Conservation (phyloP, 1,140 invertebrate genomes). For the Caenorhabditis tropicalis region DNA sequence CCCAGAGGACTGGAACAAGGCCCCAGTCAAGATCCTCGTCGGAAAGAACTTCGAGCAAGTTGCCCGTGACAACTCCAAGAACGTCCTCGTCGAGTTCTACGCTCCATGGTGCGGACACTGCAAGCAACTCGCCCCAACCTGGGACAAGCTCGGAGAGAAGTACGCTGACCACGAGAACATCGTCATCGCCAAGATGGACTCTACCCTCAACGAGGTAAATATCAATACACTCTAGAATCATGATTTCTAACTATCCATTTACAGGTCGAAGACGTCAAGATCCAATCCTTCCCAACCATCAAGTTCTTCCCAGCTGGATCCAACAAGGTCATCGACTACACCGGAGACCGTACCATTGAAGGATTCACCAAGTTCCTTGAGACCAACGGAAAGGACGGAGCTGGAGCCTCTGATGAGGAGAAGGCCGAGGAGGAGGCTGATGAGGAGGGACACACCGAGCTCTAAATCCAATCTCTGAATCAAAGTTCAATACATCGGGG, state of each 20-base stretch:
- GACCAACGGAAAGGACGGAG: conserved; percentile 78
- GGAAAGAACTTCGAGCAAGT: conserved; percentile 90
- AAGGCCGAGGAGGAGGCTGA: conserved; percentile 70
- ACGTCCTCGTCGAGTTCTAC: conserved; percentile 96
- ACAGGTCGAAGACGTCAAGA: conserved; percentile 80
- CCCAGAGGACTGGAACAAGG: conserved; percentile 95
- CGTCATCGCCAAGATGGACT: conserved; percentile 97
- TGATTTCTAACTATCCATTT: not conserved
- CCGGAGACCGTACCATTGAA: conserved; percentile 91
- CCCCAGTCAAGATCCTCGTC: conserved; percentile 91
- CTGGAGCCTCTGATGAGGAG: conserved; percentile 71
- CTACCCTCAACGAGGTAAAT: conserved; percentile 93
- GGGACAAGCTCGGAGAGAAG: conserved; percentile 86
- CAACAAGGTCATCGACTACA: conserved; percentile 84
- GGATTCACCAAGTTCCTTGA: conserved; percentile 91
- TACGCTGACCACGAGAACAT: conserved; percentile 83
- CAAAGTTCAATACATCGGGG: not conserved
- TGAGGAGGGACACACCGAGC: conserved; percentile 63
- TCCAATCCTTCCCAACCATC: conserved; percentile 94
- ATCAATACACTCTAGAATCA: not conserved
- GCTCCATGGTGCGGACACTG: conserved; percentile 89
- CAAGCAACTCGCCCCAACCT: conserved; percentile 94
- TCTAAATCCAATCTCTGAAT: conserved; percentile 56
- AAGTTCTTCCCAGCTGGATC: conserved; percentile 80
- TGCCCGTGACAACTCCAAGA: conserved; percentile 85